A percentile compares a stretch with the other conserved stretches of the same genome.
phyloP scores from a whole-genome alignment of 2,888 invertebrate genomes.

The Synanthedon vespiformis region DNA sequence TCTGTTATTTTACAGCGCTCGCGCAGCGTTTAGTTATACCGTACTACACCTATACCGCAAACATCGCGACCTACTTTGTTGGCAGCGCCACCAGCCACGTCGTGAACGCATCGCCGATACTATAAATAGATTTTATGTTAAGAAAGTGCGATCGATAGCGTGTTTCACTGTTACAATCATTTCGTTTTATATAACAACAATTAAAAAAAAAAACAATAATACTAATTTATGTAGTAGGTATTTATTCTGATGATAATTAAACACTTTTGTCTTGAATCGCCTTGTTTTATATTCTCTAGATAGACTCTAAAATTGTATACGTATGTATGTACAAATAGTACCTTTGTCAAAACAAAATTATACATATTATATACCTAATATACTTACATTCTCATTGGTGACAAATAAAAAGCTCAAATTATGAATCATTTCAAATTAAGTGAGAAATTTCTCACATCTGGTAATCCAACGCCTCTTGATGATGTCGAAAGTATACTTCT shows the following conservation, averaged over 20 bases:
- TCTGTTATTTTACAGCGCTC: conserved; percentile 11
- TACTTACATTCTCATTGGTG: too few relatives aligned
- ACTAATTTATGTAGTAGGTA: too few relatives aligned
- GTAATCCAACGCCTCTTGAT: conserved; percentile 16
- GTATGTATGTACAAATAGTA: too few relatives aligned
- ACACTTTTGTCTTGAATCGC: too few relatives aligned
- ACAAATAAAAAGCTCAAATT: too few relatives aligned
- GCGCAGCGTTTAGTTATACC: conserved; percentile 27
- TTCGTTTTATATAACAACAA: not conserved
- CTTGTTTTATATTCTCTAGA: too few relatives aligned
- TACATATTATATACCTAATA: too few relatives aligned
- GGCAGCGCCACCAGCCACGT: conserved; percentile 27
- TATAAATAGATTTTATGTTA: conserved; percentile 49
- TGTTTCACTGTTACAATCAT: not conserved
- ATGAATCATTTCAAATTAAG: not conserved
- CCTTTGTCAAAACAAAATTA: too few relatives aligned
- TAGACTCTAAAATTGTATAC: too few relatives aligned
- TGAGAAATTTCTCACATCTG: not conserved
- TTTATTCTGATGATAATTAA: too few relatives aligned
- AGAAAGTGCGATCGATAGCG: conserved; percentile 27
- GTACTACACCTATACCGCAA: conserved; percentile 11
- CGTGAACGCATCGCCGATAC: conserved; percentile 32
- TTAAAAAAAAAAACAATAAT: too few relatives aligned
- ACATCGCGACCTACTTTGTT: conserved; percentile 57
- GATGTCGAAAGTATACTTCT: conserved; percentile 46